A percentile compares a stretch with the other conserved stretches of the same genome.
Conservation (phyloP, 2,888 invertebrate genomes). For the Synergus laeviventris region DNA sequence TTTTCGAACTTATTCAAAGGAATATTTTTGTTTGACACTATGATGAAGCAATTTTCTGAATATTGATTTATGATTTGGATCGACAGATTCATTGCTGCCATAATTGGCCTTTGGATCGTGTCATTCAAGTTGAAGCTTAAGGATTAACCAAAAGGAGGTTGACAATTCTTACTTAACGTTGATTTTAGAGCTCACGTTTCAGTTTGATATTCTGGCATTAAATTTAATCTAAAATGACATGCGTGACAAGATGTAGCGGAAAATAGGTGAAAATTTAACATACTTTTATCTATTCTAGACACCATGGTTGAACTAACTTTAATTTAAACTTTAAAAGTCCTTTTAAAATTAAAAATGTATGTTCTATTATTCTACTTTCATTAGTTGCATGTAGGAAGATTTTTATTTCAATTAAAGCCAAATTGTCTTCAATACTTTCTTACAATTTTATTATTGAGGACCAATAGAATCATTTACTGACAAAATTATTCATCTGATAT, state of each 20-base stretch:
- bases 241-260: background rate
- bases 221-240: constrained; percentile 19
- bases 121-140: constrained; percentile 15
- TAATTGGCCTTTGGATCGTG: constrained; percentile 24
- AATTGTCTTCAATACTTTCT: no score
- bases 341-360: no score
- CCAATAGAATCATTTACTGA: no score
- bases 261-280: background rate
- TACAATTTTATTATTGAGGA: no score
- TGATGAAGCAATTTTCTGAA: constrained; percentile 15
- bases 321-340: no score
- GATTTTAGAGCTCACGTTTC: constrained; percentile 16
- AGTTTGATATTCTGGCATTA: background rate
- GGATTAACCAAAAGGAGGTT: constrained; percentile 17
- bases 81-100: constrained; percentile 17
- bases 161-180: constrained; percentile 27
- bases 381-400: no score
- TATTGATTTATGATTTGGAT: constrained; percentile 22
- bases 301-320: background rate
- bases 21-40: background rate
- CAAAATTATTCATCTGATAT: no score
- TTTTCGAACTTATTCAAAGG: background rate
- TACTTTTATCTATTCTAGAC: background rate
- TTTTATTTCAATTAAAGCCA: no score
- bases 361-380: no score